Evolutionary conservation across 1,140 invertebrate genomes (phyloP).

Genomic region (Hermetia illucens): DNA sequence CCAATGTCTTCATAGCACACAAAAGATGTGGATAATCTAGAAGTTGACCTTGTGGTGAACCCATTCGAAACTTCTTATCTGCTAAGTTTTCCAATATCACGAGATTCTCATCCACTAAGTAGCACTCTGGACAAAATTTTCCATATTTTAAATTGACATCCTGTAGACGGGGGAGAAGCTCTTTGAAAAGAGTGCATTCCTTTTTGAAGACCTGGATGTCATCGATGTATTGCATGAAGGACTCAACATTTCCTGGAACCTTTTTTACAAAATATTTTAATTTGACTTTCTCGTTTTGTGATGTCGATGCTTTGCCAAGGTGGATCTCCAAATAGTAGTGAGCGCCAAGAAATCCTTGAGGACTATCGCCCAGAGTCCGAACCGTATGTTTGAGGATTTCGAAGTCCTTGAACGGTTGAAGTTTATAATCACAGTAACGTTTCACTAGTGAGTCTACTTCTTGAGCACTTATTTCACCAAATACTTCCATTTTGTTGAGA

Average conservation of each 20-base stretch:
- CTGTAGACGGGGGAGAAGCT: conserved; percentile 28
- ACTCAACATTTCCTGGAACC: conserved; percentile 27
- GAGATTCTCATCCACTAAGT: conserved; percentile 29
- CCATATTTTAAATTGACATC: conserved; percentile 15
- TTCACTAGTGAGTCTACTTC: too few relatives aligned
- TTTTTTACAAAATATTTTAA: conserved; percentile 35
- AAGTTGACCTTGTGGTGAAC: conserved; percentile 23
- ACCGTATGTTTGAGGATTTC: too few relatives aligned
- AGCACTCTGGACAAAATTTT: conserved; percentile 31
- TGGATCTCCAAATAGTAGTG: too few relatives aligned
- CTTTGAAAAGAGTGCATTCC: conserved; percentile 31
- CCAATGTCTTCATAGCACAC: conserved; percentile 35
- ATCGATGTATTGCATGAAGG: conserved; percentile 29
- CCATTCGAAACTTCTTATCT: conserved; percentile 25
- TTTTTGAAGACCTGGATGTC: conserved; percentile 35
- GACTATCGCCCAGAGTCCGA: too few relatives aligned
- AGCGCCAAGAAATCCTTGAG: too few relatives aligned
- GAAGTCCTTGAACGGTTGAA: too few relatives aligned
- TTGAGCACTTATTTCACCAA: too few relatives aligned
- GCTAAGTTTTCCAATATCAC: conserved; percentile 35
- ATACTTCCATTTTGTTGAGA: too few relatives aligned
- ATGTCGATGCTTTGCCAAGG: too few relatives aligned
- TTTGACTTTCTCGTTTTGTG: neutral
- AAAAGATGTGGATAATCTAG: conserved; percentile 34
- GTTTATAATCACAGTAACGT: too few relatives aligned